Percentiles rank a stretch among this genome's conserved stretches.
Evolutionary conservation across 2,797 vertebrate species (phyloP).

Genomic region (Hippoglossus hippoglossus): DNA sequence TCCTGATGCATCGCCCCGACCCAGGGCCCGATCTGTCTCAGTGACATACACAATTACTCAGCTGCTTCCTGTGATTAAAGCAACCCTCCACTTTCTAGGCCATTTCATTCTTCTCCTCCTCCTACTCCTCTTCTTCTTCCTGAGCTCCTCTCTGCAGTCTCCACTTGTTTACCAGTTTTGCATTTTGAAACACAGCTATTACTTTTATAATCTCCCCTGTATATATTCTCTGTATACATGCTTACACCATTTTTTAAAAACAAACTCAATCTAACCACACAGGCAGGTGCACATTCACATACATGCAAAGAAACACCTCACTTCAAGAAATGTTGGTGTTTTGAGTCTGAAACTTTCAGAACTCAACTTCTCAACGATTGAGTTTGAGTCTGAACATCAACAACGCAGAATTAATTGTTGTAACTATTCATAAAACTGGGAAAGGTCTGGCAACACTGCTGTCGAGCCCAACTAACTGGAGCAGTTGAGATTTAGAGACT

Average conservation of each 20-base stretch:
- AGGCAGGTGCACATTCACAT: neutral
- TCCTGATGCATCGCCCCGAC: conserved; percentile 49
- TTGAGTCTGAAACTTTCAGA: conserved; percentile 1
- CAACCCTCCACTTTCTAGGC: conserved; percentile 62
- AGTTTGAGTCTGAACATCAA: neutral
- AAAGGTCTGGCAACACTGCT: neutral
- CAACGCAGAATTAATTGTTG: neutral
- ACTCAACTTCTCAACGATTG: neutral
- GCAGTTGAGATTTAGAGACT: too few species aligned
- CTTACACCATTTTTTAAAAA: neutral
- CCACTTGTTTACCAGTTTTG: conserved; percentile 5
- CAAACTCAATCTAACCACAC: neutral
- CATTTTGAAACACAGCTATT: conserved; percentile 25
- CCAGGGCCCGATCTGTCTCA: conserved; percentile 46
- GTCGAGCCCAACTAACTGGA: too few species aligned
- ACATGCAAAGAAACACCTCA: neutral
- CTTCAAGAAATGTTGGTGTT: too few species aligned
- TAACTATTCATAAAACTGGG: neutral
- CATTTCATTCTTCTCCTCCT: conserved; percentile 45
- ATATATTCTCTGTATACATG: neutral
- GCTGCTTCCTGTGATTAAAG: conserved; percentile 78
- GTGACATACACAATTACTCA: conserved; percentile 74
- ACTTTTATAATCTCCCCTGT: conserved; percentile 10
- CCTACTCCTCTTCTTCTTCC: conserved; percentile 16
- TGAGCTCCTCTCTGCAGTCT: conserved; percentile 22